phyloP scores from a whole-genome alignment of 2,113 vertebrate species.

The Tenrec ecaudatus region DNA sequence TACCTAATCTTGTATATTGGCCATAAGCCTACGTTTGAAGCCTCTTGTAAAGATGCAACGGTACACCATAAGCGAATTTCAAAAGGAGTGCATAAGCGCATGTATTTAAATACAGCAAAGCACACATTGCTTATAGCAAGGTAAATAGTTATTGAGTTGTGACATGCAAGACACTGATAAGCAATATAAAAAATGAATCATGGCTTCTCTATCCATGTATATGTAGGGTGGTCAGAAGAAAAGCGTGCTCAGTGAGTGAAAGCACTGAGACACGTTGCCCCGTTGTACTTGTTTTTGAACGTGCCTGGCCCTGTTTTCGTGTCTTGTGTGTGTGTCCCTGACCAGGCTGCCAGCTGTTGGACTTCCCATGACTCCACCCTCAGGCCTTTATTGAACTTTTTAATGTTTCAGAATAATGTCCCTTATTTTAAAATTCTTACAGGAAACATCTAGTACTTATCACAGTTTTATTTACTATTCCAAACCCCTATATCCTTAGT shows the following conservation, averaged over 20 bases:
- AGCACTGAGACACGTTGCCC: background rate
- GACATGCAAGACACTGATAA: constrained; percentile 37
- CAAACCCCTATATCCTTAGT: background rate
- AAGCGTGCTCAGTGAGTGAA: background rate
- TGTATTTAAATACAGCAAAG: constrained; percentile 60
- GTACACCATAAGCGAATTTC: constrained; percentile 29
- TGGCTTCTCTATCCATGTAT: background rate
- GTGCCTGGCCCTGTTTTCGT: background rate
- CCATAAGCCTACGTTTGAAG: constrained; percentile 44
- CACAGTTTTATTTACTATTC: background rate
- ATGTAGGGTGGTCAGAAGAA: constrained; percentile 9
- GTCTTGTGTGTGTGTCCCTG: too few species aligned
- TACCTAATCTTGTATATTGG: background rate
- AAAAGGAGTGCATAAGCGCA: constrained; percentile 51
- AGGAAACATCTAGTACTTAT: background rate
- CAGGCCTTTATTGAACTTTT: background rate
- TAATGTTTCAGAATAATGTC: background rate
- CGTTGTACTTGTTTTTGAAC: background rate
- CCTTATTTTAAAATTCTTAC: background rate
- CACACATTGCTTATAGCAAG: constrained; percentile 64
- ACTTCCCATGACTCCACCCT: background rate
- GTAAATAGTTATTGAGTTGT: constrained; percentile 52
- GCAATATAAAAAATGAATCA: constrained; percentile 32
- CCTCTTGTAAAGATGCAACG: background rate
- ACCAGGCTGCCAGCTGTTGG: background rate